Evolutionary conservation across 2,888 invertebrate genomes (phyloP), one percentile per base, ranked within the genome.

Genomic region (Quadroppia sp.): DNA sequence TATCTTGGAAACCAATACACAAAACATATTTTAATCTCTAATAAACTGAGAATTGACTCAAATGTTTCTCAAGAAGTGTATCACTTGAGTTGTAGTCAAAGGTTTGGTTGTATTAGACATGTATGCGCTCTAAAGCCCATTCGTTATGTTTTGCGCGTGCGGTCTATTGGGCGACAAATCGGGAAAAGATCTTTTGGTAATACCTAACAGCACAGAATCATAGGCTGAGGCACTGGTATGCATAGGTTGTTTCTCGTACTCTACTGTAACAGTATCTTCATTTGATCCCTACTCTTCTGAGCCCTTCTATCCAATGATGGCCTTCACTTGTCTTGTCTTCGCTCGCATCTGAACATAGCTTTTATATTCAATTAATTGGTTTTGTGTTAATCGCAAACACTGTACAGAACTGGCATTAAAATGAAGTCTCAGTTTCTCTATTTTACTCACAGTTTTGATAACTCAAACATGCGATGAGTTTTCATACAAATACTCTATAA

Each of bases 81-180:
- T 56, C 53, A 20, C 32, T 61, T 28, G 13, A 32, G 32, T 20
- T 30, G 61, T 61, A 32, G 28, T n/a, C 40, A 64, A 64, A 64
- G 40, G 64, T 64, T 64, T 64, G 7, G 15, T 32, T 20, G 36
- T 36, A 36, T 36, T 36, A 36, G 36, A 36, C 36, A 9, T 36
- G 36, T 36, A 7, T 36, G 36, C 9, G 36, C 36, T 53, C 53
- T 7, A 15, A 53, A 53, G 23, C 53, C 23, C 17, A 64, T 64
- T 64, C 64, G 64, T 20, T 64, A 23, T 64, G 36, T 42, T 11
- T n/a, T 69, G 69, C 69, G 69, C 69, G 42, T 69, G 69, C 45
- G 23, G 13, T 36, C 36, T 15, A 36, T 64, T n/a, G n/a, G 45
- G 25, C 45, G 45, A 69, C 69, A 45, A 69, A 69, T 69, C 69